Base-by-base conservation (phyloP, 2,888 invertebrate genomes). In the Drosophila paranaensis region DNA sequence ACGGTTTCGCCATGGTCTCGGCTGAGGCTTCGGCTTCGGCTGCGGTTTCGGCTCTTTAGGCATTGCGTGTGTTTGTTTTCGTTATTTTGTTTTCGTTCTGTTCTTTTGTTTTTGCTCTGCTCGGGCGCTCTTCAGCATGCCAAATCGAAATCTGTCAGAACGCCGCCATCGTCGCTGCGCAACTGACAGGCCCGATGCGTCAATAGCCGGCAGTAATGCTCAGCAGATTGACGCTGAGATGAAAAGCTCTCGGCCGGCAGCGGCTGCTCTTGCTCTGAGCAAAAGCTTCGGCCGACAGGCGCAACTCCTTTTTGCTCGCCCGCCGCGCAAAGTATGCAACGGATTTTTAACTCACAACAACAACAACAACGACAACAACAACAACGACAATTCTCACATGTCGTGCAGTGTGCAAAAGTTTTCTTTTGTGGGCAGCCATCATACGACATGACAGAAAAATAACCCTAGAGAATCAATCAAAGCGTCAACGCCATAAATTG, bases 391-490 rank as follows among this genome's bases (percentile, higher is more conserved):
- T 35, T 25, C 13, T 2, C 11, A 3, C 45, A 10, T n/a, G 13
- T 42, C 13, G 79, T 50, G 79, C 69, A 53, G 76, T 79, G 76
- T 27, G 75, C 79, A 79, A 79, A 67, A 74, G 16, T 20, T 16
- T 35, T 27, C 27, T n/a, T n/a, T n/a, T n/a, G 60, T 60, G 27
- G 55, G 20, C 14, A 55, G 40, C 8, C 60, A 43, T 63, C 45
- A 64, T 37, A 48, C 20, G 20, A 61, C 14, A 46, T 71, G 77
- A 66, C 77, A 77, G n/a, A 71, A 73, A 74, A 70, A 71, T 81
- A 67, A 72, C 73, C 65, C 69, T 72, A 58, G 42, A 62, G 20
- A 57, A 80, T 81, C 76, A 81, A 87, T 83, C 89, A 82, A 72
- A 55, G 11, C 42, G 74, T 63, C 77, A 79, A 55, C 14, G 30